Evolutionary conservation across 2,888 invertebrate genomes (phyloP).

Genomic region (Aphelenchoides bicaudatus): DNA sequence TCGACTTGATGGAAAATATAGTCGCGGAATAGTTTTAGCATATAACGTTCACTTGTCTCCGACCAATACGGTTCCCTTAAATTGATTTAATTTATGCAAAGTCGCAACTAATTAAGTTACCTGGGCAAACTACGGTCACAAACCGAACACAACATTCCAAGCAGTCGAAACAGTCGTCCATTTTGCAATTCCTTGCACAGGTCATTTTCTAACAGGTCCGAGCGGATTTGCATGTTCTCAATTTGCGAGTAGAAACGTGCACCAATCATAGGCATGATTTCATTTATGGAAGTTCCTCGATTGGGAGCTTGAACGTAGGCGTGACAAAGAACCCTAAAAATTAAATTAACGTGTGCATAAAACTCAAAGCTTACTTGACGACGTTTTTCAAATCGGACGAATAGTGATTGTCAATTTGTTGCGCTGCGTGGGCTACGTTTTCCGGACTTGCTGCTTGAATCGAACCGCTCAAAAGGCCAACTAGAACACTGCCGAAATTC

Average conservation of each 20-base stretch:
- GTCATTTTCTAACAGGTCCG: slow-evolving; percentile 84
- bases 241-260: slow-evolving; percentile 92
- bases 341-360: slow-evolving; percentile 16
- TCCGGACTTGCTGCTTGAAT: slow-evolving; percentile 80
- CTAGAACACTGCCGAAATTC: slow-evolving; percentile 81
- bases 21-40: slow-evolving; percentile 94
- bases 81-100: slow-evolving; percentile 13
- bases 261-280: slow-evolving; percentile 97
- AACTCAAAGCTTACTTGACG: slow-evolving; percentile 71
- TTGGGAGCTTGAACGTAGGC: slow-evolving; percentile 58
- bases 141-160: slow-evolving; percentile 86
- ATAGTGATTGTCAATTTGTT: slow-evolving; percentile 78
- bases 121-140: slow-evolving; percentile 89
- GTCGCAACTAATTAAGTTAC: not conserved
- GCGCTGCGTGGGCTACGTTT: slow-evolving; percentile 70
- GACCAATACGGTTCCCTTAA: slow-evolving; percentile 77
- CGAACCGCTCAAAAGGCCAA: slow-evolving; percentile 88
- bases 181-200: slow-evolving; percentile 89
- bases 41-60: slow-evolving; percentile 95
- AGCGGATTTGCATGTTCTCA: slow-evolving; percentile 80
- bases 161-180: slow-evolving; percentile 81
- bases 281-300: slow-evolving; percentile 74
- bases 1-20: slow-evolving; percentile 92
- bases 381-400: slow-evolving; percentile 89
- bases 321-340: slow-evolving; percentile 25